These are phyloP conservation scores for Argynnis bischoffii DNA, from an alignment of 2,888 invertebrate genomes.

Conservation along the genomic window DNA sequence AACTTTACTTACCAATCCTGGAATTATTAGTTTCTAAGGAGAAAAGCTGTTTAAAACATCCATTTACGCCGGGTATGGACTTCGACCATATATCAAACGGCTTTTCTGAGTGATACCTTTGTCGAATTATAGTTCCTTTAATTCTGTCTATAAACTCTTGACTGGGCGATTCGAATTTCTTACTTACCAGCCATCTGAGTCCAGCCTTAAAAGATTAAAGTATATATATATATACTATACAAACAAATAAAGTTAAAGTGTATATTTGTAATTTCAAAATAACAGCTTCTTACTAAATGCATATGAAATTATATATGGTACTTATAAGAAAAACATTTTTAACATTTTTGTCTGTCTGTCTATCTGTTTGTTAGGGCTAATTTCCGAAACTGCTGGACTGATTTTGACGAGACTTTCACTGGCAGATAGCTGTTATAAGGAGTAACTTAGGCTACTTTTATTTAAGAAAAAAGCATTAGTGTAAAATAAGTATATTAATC, in stretches of 20 bases:
- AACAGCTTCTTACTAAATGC: too few relatives aligned
- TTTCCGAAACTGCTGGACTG: too few relatives aligned
- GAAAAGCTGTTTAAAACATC: slow-evolving; percentile 69
- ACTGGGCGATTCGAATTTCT: slow-evolving; percentile 48
- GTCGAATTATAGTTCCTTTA: slow-evolving; percentile 57
- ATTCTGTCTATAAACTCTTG: slow-evolving; percentile 45
- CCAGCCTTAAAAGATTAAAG: slow-evolving; percentile 53
- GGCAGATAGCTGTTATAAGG: too few relatives aligned
- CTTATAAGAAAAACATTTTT: too few relatives aligned
- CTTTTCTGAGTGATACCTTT: slow-evolving; percentile 62
- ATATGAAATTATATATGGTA: too few relatives aligned
- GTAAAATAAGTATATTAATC: too few relatives aligned
- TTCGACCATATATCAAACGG: slow-evolving; percentile 73
- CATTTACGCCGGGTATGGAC: slow-evolving; percentile 54
- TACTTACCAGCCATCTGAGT: slow-evolving; percentile 66
- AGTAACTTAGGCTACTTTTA: too few relatives aligned
- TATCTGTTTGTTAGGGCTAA: too few relatives aligned
- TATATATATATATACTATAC: neutral
- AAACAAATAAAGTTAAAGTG: neutral
- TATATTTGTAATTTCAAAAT: too few relatives aligned
- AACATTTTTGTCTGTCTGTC: too few relatives aligned
- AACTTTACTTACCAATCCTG: slow-evolving; percentile 57
- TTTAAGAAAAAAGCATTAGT: too few relatives aligned
- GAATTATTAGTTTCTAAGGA: slow-evolving; percentile 61
- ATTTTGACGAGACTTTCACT: too few relatives aligned